phyloP scores from a whole-genome alignment of 2,888 invertebrate species.

The Machimus rusticus region DNA sequence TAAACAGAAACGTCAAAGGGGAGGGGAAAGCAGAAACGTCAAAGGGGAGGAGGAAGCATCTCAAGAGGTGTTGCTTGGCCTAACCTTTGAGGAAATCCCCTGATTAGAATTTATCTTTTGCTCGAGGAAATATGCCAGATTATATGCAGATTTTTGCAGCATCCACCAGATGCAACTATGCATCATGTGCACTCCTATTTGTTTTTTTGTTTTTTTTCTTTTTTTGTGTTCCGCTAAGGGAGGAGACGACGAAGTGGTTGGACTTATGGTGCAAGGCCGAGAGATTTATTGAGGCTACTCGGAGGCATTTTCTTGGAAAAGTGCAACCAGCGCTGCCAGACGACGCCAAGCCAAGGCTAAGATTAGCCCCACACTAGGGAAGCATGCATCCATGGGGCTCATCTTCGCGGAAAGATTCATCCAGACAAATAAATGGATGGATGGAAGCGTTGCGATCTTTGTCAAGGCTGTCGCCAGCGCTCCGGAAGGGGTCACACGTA shows the following conservation, averaged over 20 bases:
- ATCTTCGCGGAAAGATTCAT: neutral
- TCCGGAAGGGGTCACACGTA: neutral
- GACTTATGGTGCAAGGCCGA: neutral
- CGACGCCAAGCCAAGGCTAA: neutral
- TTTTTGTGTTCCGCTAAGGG: neutral
- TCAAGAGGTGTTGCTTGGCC: neutral
- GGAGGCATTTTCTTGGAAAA: neutral
- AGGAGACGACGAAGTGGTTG: neutral
- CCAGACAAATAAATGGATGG: neutral
- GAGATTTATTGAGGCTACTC: neutral
- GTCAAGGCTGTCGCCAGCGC: neutral
- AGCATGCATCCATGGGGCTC: neutral
- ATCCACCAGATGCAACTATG: neutral
- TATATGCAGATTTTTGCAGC: neutral
- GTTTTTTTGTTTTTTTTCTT: no score
- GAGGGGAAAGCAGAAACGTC: neutral
- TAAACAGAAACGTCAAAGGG: neutral
- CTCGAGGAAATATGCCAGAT: neutral
- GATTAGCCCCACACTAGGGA: neutral
- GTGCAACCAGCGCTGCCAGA: neutral
- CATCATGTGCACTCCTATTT: no score
- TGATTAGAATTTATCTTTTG: slow-evolving; percentile 7
- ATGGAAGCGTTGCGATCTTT: neutral
- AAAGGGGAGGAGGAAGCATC: neutral
- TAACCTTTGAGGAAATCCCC: slow-evolving; percentile 16